Base-by-base conservation (phyloP, 2,113 vertebrate genomes). In the Oceanites oceanicus region DNA sequence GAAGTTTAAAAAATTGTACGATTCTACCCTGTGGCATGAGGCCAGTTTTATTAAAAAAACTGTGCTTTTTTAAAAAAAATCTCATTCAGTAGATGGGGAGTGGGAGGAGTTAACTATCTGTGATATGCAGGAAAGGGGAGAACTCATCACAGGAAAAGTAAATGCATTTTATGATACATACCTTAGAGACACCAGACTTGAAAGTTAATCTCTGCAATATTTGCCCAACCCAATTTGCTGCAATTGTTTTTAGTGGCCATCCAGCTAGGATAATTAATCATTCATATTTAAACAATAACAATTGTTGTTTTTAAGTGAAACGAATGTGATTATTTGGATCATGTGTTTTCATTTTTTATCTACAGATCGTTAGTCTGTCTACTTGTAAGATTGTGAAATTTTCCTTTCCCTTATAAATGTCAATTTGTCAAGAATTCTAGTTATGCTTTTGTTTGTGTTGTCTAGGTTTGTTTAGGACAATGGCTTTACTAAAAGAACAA, bases 301-400 rank as follows among this genome's bases (percentile, higher is more conserved):
- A 15, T 70, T 52, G 32, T 7, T 68, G 11, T 49, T 83, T 90
- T 30, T 4, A 40, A 42, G 19, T 87, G 27, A 58, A 44, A 26
- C 0, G 0, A 44, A 19, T 76, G 11, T 56, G 21, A 80, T 21
- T 86, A 55, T 59, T 95, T 2, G 1, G 25, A 38, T 68, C 20
- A 19, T 0, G 0, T 55, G 16, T 7, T 85, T 3, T 0, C 7
- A 13, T 61, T 67, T 71, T 67, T 70, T 59, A 14, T 49, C 11
- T 75, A 15, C 15, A 70, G 40, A 25, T 34, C 2, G 1, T 72
- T 52, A 20, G 9, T 50, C 6, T 71, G 6, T n/a, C 21, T 65
- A 8, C 11, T 44, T 86, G n/a, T 50, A 45, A 36, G 34, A 45
- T 7, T 30, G 3, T 32, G 5, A 65, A 47, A 11, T 66, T 38